phyloP scores from a whole-genome alignment of 2,888 invertebrate genomes.

The Calameuta filiformis region DNA sequence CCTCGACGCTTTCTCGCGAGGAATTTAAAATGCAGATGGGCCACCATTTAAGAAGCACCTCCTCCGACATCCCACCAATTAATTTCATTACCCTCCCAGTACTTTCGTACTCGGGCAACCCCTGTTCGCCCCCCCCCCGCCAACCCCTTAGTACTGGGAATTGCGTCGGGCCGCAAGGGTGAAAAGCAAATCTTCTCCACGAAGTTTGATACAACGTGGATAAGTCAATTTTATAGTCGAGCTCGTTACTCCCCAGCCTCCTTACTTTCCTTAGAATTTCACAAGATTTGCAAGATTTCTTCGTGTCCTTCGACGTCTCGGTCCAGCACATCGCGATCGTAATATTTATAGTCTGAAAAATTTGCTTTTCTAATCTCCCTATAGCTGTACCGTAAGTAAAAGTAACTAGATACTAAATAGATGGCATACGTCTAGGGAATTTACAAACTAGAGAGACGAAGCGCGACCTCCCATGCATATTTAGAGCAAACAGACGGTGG shows the following conservation, averaged over 20 bases:
- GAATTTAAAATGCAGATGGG: constrained; percentile 42
- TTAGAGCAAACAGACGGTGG: constrained; percentile 28
- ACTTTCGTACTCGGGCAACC: constrained; percentile 15
- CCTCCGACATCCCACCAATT: constrained; percentile 45
- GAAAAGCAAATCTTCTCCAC: constrained; percentile 28
- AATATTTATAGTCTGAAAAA: not conserved
- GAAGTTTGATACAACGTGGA: constrained; percentile 23
- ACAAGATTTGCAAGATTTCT: not conserved
- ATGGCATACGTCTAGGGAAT: not conserved
- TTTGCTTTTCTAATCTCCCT: not conserved
- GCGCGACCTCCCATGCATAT: constrained; percentile 21
- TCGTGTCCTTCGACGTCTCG: not conserved
- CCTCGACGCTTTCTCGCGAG: constrained; percentile 24
- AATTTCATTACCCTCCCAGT: constrained; percentile 46
- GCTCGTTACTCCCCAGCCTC: constrained; percentile 5
- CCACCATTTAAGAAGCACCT: constrained; percentile 38
- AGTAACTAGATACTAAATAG: not conserved
- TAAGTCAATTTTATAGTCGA: constrained; percentile 45
- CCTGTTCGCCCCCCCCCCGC: constrained; percentile 17
- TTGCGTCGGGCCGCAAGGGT: constrained; percentile 15
- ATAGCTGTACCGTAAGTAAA: not conserved
- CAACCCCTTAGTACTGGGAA: constrained; percentile 7
- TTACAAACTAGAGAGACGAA: not conserved
- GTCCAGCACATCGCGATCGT: not conserved
- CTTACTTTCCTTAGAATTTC: not conserved